Base-by-base conservation (phyloP, 2,113 vertebrate species). In the Myotis davidii region DNA sequence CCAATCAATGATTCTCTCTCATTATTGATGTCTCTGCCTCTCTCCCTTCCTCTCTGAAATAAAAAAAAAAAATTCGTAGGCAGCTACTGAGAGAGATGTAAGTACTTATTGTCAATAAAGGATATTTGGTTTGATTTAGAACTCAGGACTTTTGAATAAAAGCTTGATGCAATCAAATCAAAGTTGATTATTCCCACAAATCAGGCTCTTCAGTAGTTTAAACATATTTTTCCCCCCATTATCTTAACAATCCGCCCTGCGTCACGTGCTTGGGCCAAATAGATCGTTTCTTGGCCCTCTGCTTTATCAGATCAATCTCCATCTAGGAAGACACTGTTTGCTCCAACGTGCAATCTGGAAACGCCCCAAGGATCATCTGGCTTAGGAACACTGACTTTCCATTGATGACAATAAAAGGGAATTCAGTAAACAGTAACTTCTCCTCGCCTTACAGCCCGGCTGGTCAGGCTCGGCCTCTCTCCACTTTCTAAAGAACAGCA, bases 301-400 rank as follows among this genome's bases (percentile, higher is more conserved):
- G 65, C 90, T 91, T 95, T 77, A 90, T 90, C 39, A 77, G 61
- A 74, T 91, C 45, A 54, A 0, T 91, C 65, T 79, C 94, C 83
- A 18, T 73, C 93, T 96, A 67, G 59, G 88, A 91, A 94, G 87
- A 86, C 29, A 79, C 50, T 32, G 8, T 78, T 91, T 85, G 72
- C 50, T 79, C 67, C 85, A 92, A 65, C 81, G 74, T 74, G 20
- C 83, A 64, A n/a, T 45, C 93, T 96, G 65, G 56, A 91, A 97
- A 88, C 42, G 50, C 76, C 90, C 54, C 39, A 91, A 70, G 73
- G 90, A 64, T 91, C 65, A 91, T 86, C 67, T 97, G 93, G 82
- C 34, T 83, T 39, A 78, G 82, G 34, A 73, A 73, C 34, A 65
- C 85, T 48, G 77, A 79, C 83, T 96, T 94, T 76, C 82, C 89